Base-by-base conservation (phyloP, 2,797 vertebrate species). In the Pampus argenteus region DNA sequence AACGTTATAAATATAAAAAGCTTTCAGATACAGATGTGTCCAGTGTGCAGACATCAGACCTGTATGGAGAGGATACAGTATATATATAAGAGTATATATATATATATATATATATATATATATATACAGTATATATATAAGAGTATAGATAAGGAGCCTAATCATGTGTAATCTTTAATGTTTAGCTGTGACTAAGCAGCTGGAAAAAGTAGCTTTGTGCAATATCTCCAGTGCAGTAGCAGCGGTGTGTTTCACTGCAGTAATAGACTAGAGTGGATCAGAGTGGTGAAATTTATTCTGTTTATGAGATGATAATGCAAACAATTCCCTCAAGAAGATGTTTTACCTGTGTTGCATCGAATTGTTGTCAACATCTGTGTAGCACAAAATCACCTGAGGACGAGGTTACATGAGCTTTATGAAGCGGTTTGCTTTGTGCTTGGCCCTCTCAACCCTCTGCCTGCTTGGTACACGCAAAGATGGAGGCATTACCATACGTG, bases 351-450 rank as follows among this genome's bases (percentile, higher is more conserved):
- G 2, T 20, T 47, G 9, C 29, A n/a, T 9, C 59, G 25, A 74
- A 48, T 18, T 55, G 50, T 7, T 48, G 59, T 60, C 47, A 55
- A 55, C 68, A 38, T 69, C 71, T 54, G 38, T 36, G 36, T 28
- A 36, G 40, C 61, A 45, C 56, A 45, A 38, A 58, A 44, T 68
- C 34, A 72, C 25, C 34, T 5, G 50, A 13, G 61, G 48, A 72
- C 65, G 64, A 69, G 54, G 74, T 74, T 59, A 54, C 59, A 50
- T 4, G 0, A 20, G 17, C 40, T 17, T 52, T 51, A 54, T 55
- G 23, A 56, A 28, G 69, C 0, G 31, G 69, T 81, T 78, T 74
- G 55, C 44, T 57, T 62, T 61, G 49, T 20, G 51, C 64, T 62
- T 13, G 13, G 47, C 44, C 22, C 52, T 72, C 28, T 54, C 26